These are phyloP conservation scores for Zaprionus lachaisei DNA, from an alignment of 1,140 invertebrate species.

Conservation along the genomic window DNA sequence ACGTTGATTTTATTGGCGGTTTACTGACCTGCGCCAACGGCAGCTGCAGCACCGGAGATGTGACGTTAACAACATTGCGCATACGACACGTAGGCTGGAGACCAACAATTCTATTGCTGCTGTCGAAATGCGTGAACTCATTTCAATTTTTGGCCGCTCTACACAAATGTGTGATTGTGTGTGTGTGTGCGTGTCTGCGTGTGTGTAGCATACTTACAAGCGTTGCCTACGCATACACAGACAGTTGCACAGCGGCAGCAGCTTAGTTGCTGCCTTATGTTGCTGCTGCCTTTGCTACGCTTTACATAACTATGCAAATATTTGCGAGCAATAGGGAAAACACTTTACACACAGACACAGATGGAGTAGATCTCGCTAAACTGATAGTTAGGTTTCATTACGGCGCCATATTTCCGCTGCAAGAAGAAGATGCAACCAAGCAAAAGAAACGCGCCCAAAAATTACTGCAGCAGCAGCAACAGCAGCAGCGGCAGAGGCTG, in stretches of 20 bases:
- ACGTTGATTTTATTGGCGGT: conserved; percentile 81
- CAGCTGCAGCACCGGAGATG: conserved; percentile 32
- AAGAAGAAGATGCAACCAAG: conserved; percentile 29
- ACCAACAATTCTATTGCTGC: conserved; percentile 19
- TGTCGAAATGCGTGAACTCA: conserved; percentile 72
- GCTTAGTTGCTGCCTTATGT: background rate
- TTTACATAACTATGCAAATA: conserved; percentile 31
- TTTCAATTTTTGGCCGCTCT: conserved; percentile 49
- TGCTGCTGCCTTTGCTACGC: conserved; percentile 6
- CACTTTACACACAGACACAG: conserved; percentile 10
- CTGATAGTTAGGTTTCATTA: conserved; percentile 69
- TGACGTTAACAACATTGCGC: conserved; percentile 52
- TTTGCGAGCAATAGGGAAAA: conserved; percentile 1
- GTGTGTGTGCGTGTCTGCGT: conserved; percentile 7
- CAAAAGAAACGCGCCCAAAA: conserved; percentile 44
- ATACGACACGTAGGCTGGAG: conserved; percentile 64
- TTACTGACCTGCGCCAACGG: conserved; percentile 79
- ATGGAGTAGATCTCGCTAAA: conserved; percentile 62
- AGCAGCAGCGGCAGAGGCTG: background rate
- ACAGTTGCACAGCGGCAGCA: background rate
- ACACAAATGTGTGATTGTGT: background rate
- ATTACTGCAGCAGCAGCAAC: conserved; percentile 32
- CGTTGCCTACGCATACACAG: background rate
- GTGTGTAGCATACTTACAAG: conserved; percentile 32
- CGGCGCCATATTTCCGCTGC: conserved; percentile 62